phyloP scores from a whole-genome alignment of 2,888 invertebrate genomes.

The Vanessa cardui region DNA sequence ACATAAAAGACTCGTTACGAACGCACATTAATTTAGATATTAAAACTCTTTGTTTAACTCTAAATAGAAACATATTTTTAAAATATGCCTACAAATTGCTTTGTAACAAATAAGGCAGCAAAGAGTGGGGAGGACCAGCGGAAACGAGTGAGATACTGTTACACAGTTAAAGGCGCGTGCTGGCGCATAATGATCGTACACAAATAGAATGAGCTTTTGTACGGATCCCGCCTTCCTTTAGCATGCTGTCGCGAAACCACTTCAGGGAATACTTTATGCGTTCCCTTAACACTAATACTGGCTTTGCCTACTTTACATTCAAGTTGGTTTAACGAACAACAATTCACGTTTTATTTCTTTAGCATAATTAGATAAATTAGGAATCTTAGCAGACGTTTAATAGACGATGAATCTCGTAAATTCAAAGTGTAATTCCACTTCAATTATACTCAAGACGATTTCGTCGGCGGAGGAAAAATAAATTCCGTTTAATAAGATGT shows the following conservation, averaged over 20 bases:
- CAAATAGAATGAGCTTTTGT: conserved; percentile 72
- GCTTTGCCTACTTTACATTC: conserved; percentile 19
- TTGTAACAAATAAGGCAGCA: conserved; percentile 52
- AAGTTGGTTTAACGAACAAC: conserved; percentile 7
- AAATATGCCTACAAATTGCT: conserved; percentile 62
- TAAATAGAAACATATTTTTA: conserved; percentile 50
- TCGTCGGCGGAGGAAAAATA: conserved; percentile 45
- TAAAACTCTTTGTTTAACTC: conserved; percentile 25
- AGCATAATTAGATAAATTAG: conserved; percentile 27
- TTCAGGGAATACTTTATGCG: conserved; percentile 23
- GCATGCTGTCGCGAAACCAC: conserved; percentile 71
- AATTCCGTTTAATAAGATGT: conserved; percentile 22
- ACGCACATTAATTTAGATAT: conserved; percentile 45
- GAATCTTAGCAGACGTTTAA: conserved; percentile 25
- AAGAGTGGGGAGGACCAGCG: conserved; percentile 64
- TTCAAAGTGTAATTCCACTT: conserved; percentile 57
- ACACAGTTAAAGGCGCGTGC: conserved; percentile 77
- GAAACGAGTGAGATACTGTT: conserved; percentile 76
- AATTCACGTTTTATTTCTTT: conserved; percentile 21
- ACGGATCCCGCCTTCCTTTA: conserved; percentile 55
- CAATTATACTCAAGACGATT: conserved; percentile 64
- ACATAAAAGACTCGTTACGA: neutral
- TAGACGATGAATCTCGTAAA: conserved; percentile 48
- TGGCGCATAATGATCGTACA: conserved; percentile 76
- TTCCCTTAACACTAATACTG: conserved; percentile 23